Evolutionary conservation across 2,797 vertebrate genomes (phyloP), one percentile per base, ranked within the genome.

Genomic region (Phalloptychus januarius): DNA sequence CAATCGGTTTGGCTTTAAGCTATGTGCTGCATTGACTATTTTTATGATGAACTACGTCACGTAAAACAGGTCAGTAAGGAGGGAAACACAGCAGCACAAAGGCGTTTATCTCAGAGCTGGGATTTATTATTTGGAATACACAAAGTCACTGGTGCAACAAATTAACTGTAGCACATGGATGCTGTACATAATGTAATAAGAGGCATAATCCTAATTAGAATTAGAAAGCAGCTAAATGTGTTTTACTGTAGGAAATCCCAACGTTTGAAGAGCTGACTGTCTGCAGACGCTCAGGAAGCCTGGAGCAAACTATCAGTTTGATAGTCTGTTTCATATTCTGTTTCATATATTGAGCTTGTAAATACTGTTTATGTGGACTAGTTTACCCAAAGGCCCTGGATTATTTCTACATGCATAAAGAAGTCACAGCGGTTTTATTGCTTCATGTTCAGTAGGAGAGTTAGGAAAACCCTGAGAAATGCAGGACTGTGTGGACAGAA

Each of bases 181-280:
- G 61, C 16, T 11, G 61, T 38, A 65, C 18, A 65, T 38, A 38
- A 67, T 67, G 38, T 23, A 67, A 67, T 23, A 67, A 12, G 10
- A 67, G 63, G 63, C 63, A 25, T 67, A 42, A 69, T 40, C 65
- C 65, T 69, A 69, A 42, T 69, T 69, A 67, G 63, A 67, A 67
- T 67, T 38, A 31, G 18, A 31, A 46, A 71, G 71, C 46, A 50
- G 45, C 20, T 13, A 6, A 72, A 36, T 50, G 18, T 18, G 15
- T 50, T 72, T 52, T 50, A 36, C 46, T 38, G 31, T 36, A 7
- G 46, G 31, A 72, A 72, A 72, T 72, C 28, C 16, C 20, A 48
- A 31, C 28, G 28, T 31, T 71, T 46, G 31, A 31, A 48, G 44
- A 31, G 28, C 16, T 46, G 69, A 71, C 40, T 33, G 69, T 31